A percentile compares a stretch with the other conserved stretches of the same genome.
These are phyloP conservation scores for Caradrina kadenii DNA, from an alignment of 2,888 invertebrate genomes.

Conservation along the genomic window DNA sequence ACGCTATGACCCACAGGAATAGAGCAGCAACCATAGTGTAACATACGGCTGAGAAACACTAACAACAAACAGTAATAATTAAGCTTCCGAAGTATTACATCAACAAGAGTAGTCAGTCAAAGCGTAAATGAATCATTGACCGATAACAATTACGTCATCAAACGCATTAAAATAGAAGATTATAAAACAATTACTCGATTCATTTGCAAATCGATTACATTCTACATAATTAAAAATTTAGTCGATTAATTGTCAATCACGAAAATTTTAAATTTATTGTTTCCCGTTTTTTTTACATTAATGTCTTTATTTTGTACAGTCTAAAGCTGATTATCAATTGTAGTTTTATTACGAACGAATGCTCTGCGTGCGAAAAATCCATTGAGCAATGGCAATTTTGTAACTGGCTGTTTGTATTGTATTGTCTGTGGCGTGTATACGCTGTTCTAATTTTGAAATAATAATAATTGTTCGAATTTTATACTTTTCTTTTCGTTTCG, in stretches of 20 bases:
- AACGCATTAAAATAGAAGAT: slow-evolving; percentile 42
- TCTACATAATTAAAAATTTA: slow-evolving; percentile 54
- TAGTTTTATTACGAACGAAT: slow-evolving; percentile 66
- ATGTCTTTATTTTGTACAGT: slow-evolving; percentile 41
- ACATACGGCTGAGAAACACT: too few species aligned
- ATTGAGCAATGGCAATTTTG: slow-evolving; percentile 79
- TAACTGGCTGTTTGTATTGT: slow-evolving; percentile 78
- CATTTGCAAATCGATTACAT: slow-evolving; percentile 54
- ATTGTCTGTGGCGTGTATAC: slow-evolving; percentile 74
- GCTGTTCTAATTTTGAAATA: slow-evolving; percentile 79
- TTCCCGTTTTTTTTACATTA: slow-evolving; percentile 8
- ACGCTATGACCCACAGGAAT: too few species aligned
- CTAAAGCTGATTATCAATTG: slow-evolving; percentile 64
- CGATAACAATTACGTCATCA: slow-evolving; percentile 45
- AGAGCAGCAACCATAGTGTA: too few species aligned
- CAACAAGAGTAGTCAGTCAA: slow-evolving; percentile 37
- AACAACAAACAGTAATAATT: too few species aligned
- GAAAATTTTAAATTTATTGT: slow-evolving; percentile 32
- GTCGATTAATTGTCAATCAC: slow-evolving; percentile 53
- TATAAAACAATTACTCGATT: slow-evolving; percentile 46
- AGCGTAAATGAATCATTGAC: slow-evolving; percentile 42
- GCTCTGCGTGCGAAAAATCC: slow-evolving; percentile 82
- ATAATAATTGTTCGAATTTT: slow-evolving; percentile 59
- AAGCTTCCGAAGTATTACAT: slow-evolving; percentile 29
- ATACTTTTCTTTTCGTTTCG: slow-evolving; percentile 48